These are phyloP conservation scores for Abrostola triplasia DNA, from an alignment of 2,888 invertebrate species.

Conservation along the genomic window DNA sequence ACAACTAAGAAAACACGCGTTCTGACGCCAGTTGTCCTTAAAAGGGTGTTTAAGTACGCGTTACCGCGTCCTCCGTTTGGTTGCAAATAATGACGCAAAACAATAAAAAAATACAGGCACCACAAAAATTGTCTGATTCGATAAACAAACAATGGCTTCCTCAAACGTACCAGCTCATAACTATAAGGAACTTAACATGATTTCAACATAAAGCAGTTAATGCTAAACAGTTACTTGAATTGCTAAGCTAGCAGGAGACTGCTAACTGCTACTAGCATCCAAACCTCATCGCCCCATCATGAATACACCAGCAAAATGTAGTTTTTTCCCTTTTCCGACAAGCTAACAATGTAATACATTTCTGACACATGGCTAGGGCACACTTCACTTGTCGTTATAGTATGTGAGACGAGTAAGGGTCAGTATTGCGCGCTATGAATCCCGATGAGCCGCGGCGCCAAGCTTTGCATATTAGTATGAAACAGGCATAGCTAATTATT, in stretches of 20 bases:
- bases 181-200: too few relatives aligned
- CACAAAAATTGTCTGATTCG: too few relatives aligned
- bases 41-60: not conserved
- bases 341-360: conserved; percentile 8
- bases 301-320: too few relatives aligned
- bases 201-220: too few relatives aligned
- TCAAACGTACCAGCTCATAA: too few relatives aligned
- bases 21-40: not conserved
- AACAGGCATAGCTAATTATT: conserved; percentile 75
- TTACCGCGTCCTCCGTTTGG: not conserved
- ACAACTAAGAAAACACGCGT: not conserved
- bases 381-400: conserved; percentile 44
- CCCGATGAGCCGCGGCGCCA: conserved; percentile 79
- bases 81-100: not conserved
- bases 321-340: too few relatives aligned
- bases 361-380: conserved; percentile 28
- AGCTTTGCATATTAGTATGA: conserved; percentile 65
- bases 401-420: conserved; percentile 49
- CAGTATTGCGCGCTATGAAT: conserved; percentile 69
- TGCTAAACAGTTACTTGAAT: too few relatives aligned
- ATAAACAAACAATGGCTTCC: too few relatives aligned
- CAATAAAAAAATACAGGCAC: not conserved
- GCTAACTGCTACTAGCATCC: too few relatives aligned
- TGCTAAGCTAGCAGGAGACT: too few relatives aligned
- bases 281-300: too few relatives aligned